Conservation (phyloP, 2,113 vertebrate species). For the Lanius ludovicianus region DNA sequence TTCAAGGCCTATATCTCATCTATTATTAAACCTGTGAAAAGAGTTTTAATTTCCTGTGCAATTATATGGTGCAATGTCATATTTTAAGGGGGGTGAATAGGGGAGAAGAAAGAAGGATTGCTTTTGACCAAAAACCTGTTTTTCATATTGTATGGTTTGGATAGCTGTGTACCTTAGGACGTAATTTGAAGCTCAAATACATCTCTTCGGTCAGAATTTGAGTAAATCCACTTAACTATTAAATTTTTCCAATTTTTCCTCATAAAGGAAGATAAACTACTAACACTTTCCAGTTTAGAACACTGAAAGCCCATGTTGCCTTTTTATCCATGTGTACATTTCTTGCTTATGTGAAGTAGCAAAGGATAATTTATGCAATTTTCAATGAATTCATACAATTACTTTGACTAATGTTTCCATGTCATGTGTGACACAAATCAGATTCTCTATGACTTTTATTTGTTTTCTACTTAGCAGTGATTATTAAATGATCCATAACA, state of each 20-base stretch:
- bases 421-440: background rate
- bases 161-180: slow-evolving; percentile 22
- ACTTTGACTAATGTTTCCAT: slow-evolving; percentile 25
- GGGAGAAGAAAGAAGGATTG: background rate
- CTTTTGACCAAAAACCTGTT: slow-evolving; percentile 66
- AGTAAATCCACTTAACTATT: slow-evolving; percentile 56
- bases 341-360: slow-evolving; percentile 7
- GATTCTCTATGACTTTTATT: slow-evolving; percentile 32
- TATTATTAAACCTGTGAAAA: slow-evolving; percentile 80
- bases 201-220: slow-evolving; percentile 37
- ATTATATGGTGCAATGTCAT: slow-evolving; percentile 74
- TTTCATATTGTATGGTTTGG: slow-evolving; percentile 67
- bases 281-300: slow-evolving; percentile 37
- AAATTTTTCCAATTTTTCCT: slow-evolving; percentile 59
- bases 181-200: slow-evolving; percentile 49
- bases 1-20: slow-evolving; percentile 74
- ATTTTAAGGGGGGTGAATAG: background rate
- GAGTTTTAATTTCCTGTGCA: slow-evolving; percentile 82
- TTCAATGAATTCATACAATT: slow-evolving; percentile 45
- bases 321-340: slow-evolving; percentile 11
- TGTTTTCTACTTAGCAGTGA: slow-evolving; percentile 48
- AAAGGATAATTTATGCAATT: slow-evolving; percentile 52
- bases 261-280: slow-evolving; percentile 46
- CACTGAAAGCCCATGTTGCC: background rate
- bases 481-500: slow-evolving; percentile 62